Conservation (phyloP, 1,140 invertebrate species). For the Bombus huntii region DNA sequence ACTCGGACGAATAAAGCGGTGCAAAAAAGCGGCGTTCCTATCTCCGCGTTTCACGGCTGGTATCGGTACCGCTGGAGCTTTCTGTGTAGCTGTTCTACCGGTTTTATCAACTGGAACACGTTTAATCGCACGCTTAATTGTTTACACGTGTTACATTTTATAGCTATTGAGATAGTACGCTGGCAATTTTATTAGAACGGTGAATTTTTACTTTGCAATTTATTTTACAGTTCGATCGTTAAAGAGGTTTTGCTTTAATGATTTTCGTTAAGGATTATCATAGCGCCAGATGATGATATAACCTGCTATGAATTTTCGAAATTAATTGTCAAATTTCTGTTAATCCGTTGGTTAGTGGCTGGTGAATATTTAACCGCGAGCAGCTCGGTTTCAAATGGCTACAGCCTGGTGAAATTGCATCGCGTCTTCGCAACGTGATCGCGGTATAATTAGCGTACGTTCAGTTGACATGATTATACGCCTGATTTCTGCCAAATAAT, state of each 20-base stretch:
- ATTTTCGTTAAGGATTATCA: neutral
- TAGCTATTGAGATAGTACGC: neutral
- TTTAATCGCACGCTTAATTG: constrained; percentile 45
- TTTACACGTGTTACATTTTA: constrained; percentile 28
- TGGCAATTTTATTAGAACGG: neutral
- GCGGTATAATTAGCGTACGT: neutral
- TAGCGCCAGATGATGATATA: neutral
- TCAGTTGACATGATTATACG: neutral
- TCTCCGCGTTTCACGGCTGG: neutral
- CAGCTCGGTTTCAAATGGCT: neutral
- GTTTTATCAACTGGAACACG: constrained; percentile 50
- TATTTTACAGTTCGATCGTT: neutral
- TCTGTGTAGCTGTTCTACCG: neutral
- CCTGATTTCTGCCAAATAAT: neutral
- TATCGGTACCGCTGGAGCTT: too few relatives aligned
- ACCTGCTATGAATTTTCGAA: neutral
- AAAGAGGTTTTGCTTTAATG: neutral
- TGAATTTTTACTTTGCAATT: neutral
- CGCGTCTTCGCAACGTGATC: neutral
- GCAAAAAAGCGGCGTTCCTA: neutral
- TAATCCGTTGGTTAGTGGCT: constrained; percentile 3
- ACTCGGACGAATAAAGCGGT: constrained; percentile 3
- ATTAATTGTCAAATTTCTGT: constrained; percentile 2
- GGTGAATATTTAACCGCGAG: neutral
- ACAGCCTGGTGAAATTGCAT: neutral